These are phyloP conservation scores for Drymonia ruficornis DNA, from an alignment of 2,888 invertebrate genomes.

Conservation along the genomic window DNA sequence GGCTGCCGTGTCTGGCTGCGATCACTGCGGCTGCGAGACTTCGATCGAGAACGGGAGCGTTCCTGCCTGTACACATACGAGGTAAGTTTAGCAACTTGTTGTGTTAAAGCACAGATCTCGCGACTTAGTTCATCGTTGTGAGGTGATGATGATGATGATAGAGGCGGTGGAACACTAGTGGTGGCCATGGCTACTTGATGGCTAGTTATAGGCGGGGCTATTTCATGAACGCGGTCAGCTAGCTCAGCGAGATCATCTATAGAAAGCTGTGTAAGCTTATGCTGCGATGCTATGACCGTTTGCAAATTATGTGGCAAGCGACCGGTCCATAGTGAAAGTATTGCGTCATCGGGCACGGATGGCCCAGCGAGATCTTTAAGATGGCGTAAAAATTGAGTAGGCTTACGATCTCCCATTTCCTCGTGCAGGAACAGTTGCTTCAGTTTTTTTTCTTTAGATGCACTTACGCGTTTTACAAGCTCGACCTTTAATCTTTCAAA, in stretches of 20 bases:
- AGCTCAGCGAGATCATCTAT: constrained; percentile 9
- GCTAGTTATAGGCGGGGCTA: constrained; percentile 4
- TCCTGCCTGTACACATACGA: not conserved
- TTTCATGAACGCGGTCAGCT: constrained; percentile 13
- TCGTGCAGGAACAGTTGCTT: constrained; percentile 11
- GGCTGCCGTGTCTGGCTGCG: not conserved
- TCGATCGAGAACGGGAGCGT: constrained; percentile 6
- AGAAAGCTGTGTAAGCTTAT: constrained; percentile 1
- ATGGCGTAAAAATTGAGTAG: constrained; percentile 9
- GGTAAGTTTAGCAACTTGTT: constrained; percentile 2
- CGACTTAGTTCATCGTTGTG: not conserved
- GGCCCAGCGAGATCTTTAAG: constrained; percentile 5
- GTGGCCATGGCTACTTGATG: not conserved
- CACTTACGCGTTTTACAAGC: constrained; percentile 5
- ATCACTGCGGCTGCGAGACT: not conserved
- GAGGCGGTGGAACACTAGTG: not conserved
- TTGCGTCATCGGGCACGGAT: constrained; percentile 1
- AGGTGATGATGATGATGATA: too few relatives aligned
- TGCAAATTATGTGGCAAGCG: constrained; percentile 10
- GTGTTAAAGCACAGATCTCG: not conserved
- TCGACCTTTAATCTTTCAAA: constrained; percentile 8
- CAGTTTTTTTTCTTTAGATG: constrained; percentile 7
- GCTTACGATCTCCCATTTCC: constrained; percentile 10
- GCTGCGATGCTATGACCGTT: constrained; percentile 7
- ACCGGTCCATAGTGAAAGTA: constrained; percentile 5